Base-by-base conservation (phyloP, 2,113 vertebrate genomes). In the Chionis minor region DNA sequence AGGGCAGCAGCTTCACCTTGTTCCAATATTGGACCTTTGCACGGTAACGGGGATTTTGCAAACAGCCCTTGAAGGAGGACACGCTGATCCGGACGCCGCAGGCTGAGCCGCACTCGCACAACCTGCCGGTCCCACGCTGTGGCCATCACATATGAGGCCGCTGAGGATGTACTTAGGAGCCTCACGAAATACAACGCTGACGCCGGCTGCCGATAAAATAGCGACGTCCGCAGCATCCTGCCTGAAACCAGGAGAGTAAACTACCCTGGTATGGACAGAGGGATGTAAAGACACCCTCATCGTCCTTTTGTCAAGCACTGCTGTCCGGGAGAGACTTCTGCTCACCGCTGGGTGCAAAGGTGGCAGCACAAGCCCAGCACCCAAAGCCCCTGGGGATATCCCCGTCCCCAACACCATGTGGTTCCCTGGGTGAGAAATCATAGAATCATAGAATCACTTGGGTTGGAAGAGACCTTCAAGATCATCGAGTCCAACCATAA, bases 141-240 rank as follows among this genome's bases (percentile, higher is more conserved):
- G 2, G 62, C 49, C 51, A 8, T 17, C 61, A 10, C 3, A 1
- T n/a, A n/a, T 2, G 6, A 10, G 14, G 32, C 49, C 2, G 4
- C 40, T 18, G 32, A 67, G 40, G 62, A 55, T 35, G 24, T 24
- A 54, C 38, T 5, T 5, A 51, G 26, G 32, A 45, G 32, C 23
- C 6, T 80, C 7, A 23, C 22, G 2, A 54, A n/a, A 80, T 65
- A 33, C 9, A 45, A 66, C 2, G 8, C 30, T 66, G 49, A 66
- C 44, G 19, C 32, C 38, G 45, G 32, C 23, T 13, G 11, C 51
- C 6, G 4, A 55, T 67, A 35, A 56, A 81, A 67, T 13, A 55
- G 14, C 2, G 0, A 45, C 18, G 24, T 45, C 62, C 33, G 28
- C 62, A 56, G 78, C 32, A 24, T 24, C 40, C 12, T 45, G 26